Conservation (phyloP, 2,113 vertebrate genomes). For the Muntiacus muntjak region DNA sequence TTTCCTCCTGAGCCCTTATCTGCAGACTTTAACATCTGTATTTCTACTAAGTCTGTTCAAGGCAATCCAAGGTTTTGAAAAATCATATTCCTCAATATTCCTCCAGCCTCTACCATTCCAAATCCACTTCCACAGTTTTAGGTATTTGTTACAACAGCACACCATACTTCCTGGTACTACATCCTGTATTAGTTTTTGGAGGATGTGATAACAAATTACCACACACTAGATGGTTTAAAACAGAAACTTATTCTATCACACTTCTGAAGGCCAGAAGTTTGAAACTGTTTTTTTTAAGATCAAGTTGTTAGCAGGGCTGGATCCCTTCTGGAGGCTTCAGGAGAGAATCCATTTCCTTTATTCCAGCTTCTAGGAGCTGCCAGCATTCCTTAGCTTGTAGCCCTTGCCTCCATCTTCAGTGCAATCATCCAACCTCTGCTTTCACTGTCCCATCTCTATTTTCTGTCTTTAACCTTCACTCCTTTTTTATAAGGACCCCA, state of each 20-base stretch:
- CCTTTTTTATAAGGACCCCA: neutral
- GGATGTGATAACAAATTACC: neutral
- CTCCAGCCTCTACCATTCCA: neutral
- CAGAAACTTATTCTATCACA: neutral
- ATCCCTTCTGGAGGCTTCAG: neutral
- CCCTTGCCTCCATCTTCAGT: neutral
- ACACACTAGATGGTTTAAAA: neutral
- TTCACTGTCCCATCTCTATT: neutral
- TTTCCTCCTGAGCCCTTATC: neutral
- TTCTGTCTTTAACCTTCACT: neutral
- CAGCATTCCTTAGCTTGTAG: neutral
- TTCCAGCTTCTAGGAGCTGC: neutral
- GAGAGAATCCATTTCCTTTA: neutral
- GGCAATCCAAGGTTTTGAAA: neutral
- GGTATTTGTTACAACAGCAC: neutral
- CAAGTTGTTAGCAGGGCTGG: neutral
- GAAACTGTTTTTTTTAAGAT: neutral
- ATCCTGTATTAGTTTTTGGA: neutral
- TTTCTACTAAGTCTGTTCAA: neutral
- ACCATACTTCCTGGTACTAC: neutral
- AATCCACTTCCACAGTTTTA: neutral
- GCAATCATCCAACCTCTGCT: neutral
- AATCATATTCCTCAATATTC: neutral
- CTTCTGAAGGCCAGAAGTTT: neutral
- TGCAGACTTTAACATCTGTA: neutral